Percentiles rank a stretch among this genome's conserved stretches.
Conservation (phyloP, 2,888 invertebrate species). For the Artemia sp. region DNA sequence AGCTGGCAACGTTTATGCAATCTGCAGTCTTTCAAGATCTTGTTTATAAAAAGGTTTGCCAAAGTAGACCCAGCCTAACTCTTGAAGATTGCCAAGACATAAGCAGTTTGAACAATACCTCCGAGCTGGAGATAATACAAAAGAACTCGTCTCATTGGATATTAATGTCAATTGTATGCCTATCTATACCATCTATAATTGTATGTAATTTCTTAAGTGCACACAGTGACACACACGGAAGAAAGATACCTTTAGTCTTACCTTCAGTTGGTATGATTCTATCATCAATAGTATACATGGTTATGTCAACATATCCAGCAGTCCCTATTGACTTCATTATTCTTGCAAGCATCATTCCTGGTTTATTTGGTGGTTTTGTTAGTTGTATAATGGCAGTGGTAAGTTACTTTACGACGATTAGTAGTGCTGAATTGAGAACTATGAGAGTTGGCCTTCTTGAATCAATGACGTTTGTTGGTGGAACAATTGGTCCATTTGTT, state of each 20-base stretch:
- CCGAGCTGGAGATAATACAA: conserved; percentile 27
- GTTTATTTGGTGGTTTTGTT: conserved; percentile 34
- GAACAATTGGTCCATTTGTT: conserved; percentile 60
- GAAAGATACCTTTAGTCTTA: conserved; percentile 34
- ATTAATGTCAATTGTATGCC: conserved; percentile 28
- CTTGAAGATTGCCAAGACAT: neutral
- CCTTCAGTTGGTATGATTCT: conserved; percentile 33
- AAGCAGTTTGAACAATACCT: conserved; percentile 24
- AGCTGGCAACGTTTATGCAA: conserved; percentile 50
- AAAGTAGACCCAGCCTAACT: conserved; percentile 14
- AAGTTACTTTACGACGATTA: conserved; percentile 64
- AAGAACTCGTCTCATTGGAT: conserved; percentile 29
- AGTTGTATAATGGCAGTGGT: conserved; percentile 32
- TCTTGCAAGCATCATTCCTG: conserved; percentile 32
- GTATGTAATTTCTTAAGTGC: conserved; percentile 29
- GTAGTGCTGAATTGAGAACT: conserved; percentile 50
- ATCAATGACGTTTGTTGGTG: conserved; percentile 58
- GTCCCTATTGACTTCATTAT: conserved; percentile 30
- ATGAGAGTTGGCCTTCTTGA: conserved; percentile 63
- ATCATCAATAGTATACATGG: conserved; percentile 29
- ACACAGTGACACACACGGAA: conserved; percentile 33
- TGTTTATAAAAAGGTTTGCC: conserved; percentile 33
- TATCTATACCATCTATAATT: conserved; percentile 29
- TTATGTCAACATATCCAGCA: conserved; percentile 29
- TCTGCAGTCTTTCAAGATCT: conserved; percentile 33